Conservation (phyloP, 2,888 invertebrate species). For the Nemoura dubitans region DNA sequence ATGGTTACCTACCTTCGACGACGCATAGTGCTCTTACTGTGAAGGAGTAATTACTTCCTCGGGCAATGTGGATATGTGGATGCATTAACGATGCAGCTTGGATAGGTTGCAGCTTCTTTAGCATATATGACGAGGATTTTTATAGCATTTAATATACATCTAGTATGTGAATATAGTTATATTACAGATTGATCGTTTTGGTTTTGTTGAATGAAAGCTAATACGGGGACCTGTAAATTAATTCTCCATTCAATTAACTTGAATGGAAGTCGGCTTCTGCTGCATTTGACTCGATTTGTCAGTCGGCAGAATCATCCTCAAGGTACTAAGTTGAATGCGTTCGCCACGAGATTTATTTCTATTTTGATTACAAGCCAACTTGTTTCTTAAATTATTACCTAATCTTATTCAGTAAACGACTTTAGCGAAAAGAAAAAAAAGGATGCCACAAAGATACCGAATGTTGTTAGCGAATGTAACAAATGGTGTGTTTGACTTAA, state of each 20-base stretch:
- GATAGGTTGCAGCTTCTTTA: not conserved
- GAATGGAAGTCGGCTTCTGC: not conserved
- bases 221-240: not conserved
- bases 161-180: not conserved
- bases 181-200: not conserved
- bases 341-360: not conserved
- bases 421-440: not conserved
- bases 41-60: slow-evolving; percentile 31
- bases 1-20: not conserved
- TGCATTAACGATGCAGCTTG: not conserved
- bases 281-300: not conserved
- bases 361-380: slow-evolving; percentile 7
- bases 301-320: not conserved
- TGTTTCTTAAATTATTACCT: slow-evolving; percentile 4
- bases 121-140: not conserved
- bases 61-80: slow-evolving; percentile 26
- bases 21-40: not conserved
- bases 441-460: not conserved
- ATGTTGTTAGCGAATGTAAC: slow-evolving; percentile 12
- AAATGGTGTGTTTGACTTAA: not conserved
- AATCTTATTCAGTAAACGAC: slow-evolving; percentile 9
- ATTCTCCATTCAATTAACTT: not conserved
- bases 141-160: not conserved
- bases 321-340: not conserved
- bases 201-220: not conserved